phyloP scores from a whole-genome alignment of 2,797 vertebrate species.

The Neomorphus geoffroyi region DNA sequence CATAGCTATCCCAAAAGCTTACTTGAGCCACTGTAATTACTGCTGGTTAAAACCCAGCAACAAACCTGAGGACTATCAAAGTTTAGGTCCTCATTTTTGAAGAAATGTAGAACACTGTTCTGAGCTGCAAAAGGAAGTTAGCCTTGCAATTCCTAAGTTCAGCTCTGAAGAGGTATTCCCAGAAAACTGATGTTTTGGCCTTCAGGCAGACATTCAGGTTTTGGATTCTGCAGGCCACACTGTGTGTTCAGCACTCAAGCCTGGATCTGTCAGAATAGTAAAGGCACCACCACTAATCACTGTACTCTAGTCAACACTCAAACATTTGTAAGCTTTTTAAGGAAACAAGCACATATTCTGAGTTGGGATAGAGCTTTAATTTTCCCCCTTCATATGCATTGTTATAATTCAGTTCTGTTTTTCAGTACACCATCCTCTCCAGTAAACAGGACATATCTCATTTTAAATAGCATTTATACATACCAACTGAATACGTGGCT shows the following conservation, averaged over 20 bases:
- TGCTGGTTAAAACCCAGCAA: background rate
- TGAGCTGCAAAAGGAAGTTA: background rate
- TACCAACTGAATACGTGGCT: background rate
- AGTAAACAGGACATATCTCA: background rate
- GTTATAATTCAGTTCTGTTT: background rate
- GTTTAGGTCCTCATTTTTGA: background rate
- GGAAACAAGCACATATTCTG: background rate
- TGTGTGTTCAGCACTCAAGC: background rate
- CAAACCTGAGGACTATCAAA: background rate
- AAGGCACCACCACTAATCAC: background rate
- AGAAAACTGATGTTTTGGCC: background rate
- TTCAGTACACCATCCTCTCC: background rate
- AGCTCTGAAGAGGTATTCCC: background rate
- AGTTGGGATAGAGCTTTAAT: background rate
- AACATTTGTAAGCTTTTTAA: background rate
- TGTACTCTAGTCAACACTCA: background rate
- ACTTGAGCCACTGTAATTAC: background rate
- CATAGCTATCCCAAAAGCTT: background rate
- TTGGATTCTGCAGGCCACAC: background rate
- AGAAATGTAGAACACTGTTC: background rate
- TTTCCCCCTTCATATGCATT: background rate
- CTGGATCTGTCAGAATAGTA: background rate
- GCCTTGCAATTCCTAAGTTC: background rate
- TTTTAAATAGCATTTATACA: background rate
- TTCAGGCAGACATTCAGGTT: background rate